Evolutionary conservation across 2,113 vertebrate species (phyloP).

Genomic region (Campylorhamphus procurvoides): DNA sequence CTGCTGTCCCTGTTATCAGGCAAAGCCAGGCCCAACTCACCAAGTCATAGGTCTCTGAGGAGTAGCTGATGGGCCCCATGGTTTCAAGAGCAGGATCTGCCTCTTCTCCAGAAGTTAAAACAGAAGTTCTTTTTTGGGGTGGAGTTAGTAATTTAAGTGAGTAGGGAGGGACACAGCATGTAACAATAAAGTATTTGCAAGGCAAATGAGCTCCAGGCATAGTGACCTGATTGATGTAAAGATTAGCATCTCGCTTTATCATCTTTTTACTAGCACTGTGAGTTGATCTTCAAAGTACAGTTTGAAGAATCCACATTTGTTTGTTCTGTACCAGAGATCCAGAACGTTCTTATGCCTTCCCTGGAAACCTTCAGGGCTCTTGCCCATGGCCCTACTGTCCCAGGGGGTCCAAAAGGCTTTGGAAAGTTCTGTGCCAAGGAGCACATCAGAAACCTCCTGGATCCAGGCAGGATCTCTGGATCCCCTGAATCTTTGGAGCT

Average conservation of each 20-base stretch:
- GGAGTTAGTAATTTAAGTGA: not conserved
- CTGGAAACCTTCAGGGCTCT: not conserved
- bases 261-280: not conserved
- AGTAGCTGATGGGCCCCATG: conserved; percentile 46
- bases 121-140: conserved; percentile 21
- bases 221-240: not conserved
- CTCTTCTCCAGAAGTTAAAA: conserved; percentile 10
- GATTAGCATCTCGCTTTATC: not conserved
- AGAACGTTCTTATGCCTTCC: not conserved
- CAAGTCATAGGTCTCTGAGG: conserved; percentile 39
- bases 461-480: not conserved
- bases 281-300: not conserved
- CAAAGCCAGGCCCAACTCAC: conserved; percentile 23
- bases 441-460: not conserved
- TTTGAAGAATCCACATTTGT: not conserved
- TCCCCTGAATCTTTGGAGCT: not conserved
- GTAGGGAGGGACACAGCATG: not conserved
- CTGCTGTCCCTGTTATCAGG: not conserved
- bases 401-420: fast-evolving
- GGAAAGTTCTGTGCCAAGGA: not conserved
- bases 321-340: not conserved
- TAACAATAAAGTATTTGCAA: conserved; percentile 49
- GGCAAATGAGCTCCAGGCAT: conserved; percentile 41
- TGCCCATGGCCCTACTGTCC: fast-evolving
- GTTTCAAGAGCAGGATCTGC: not conserved